Percentiles rank a stretch among this genome's conserved stretches.
phyloP scores from a whole-genome alignment of 1,140 invertebrate species.

The Drosophila leontia region DNA sequence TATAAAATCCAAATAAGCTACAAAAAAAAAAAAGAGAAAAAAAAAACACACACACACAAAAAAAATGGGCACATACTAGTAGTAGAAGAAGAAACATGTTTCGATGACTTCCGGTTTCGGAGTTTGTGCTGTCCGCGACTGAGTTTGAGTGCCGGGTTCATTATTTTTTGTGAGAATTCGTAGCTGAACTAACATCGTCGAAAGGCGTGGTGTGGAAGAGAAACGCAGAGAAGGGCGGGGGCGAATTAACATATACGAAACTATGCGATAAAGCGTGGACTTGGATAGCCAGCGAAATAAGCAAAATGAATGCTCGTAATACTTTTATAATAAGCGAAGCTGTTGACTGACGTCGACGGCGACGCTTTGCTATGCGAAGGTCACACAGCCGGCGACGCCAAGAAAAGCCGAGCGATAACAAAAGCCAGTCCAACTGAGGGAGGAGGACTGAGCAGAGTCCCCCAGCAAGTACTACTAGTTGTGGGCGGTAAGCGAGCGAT shows the following conservation, averaged over 20 bases:
- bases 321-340: conserved; percentile 75
- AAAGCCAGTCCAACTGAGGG: conserved; percentile 18
- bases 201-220: conserved; percentile 2
- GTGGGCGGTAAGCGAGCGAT: conserved; percentile 19
- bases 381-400: conserved; percentile 50
- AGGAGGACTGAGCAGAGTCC: neutral
- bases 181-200: conserved; percentile 17
- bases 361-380: conserved; percentile 81
- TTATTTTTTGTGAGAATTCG: conserved; percentile 30
- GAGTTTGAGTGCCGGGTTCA: conserved; percentile 20
- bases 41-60: neutral
- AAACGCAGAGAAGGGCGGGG: neutral
- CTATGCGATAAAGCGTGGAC: conserved; percentile 80
- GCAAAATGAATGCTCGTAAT: conserved; percentile 59
- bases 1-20: conserved; percentile 4
- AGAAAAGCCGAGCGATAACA: conserved; percentile 43
- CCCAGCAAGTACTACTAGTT: conserved; percentile 1
- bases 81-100: conserved; percentile 44
- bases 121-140: conserved; percentile 28
- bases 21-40: neutral
- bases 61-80: conserved; percentile 20
- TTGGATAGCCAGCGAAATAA: conserved; percentile 66
- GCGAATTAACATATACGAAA: conserved; percentile 71
- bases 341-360: conserved; percentile 48
- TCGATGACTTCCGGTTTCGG: conserved; percentile 56